Base-by-base conservation (phyloP, 2,113 vertebrate genomes). In the Peucedramus taeniatus region DNA sequence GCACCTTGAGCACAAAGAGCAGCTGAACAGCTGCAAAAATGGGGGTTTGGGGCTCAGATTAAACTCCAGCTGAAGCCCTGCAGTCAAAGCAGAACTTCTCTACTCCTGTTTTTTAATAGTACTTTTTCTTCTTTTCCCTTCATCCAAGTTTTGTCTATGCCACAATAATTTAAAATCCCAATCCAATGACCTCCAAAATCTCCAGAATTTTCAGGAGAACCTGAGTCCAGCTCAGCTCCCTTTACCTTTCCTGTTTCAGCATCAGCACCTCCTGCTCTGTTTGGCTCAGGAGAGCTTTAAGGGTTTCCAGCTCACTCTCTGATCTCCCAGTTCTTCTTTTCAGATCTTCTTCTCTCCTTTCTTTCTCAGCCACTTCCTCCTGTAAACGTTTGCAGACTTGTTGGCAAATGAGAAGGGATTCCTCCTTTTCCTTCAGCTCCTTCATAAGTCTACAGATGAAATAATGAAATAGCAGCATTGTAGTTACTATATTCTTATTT, bases 351-450 rank as follows among this genome's bases (percentile, higher is more conserved):
- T 98, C 98, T 92, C 96, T 98, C 70, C 95, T 97, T 87, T 98
- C 97, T 97, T 98, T 98, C 86, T 96, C 96, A 63, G 92, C 96
- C 90, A 99, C 88, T 92, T 99, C 98, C 94, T 99, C 98, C 94
- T 98, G 98, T 85, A 98, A 96, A 66, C 69, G 92, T 93, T 96
- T 98, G 95, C 96, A 96, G 16, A 93, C 94, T 91, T 98, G 97
- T 27, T 98, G 97, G 95, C 95, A 98, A 83, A 94, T 79, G 6
- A 95, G 95, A 89, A 98, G 94, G 77, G 97, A 97, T 47, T 98
- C 98, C 47, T 98, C 98, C 97, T 98, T 98, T 86, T 98, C 98
- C 97, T 98, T 98, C 87, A 99, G 96, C 83, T 98, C 98, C 90
- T 90, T 98, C 11, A 86, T 98, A 72, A 99, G 98, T 50, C 99